These are phyloP conservation scores for Triplophysa rosa DNA, from an alignment of 2,113 vertebrate species.

Conservation along the genomic window DNA sequence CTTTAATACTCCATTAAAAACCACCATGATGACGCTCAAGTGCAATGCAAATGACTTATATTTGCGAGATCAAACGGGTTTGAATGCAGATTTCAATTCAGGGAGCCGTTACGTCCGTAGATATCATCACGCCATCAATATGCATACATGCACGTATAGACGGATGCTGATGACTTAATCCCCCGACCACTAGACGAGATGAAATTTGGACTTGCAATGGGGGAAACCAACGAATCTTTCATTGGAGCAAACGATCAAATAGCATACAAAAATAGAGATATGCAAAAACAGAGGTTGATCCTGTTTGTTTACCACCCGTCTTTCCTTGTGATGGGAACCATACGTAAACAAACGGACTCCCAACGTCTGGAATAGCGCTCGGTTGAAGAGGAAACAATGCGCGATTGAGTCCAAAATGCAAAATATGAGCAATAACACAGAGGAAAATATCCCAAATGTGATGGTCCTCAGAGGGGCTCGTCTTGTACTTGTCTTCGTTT, in stretches of 20 bases:
- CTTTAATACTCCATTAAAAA: constrained; percentile 98
- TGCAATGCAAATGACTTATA: constrained; percentile 45
- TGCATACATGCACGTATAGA: constrained; percentile 13
- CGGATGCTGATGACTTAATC: constrained; percentile 40
- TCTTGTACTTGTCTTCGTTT: constrained; percentile 52
- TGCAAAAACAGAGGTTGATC: constrained; percentile 38
- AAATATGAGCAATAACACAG: constrained; percentile 10
- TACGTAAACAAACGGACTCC: constrained; percentile 50
- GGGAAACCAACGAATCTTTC: constrained; percentile 40
- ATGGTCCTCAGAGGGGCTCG: constrained; percentile 46
- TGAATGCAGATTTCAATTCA: constrained; percentile 31
- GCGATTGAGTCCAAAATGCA: background rate
- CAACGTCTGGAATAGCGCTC: constrained; percentile 26
- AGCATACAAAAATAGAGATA: constrained; percentile 44
- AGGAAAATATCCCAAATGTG: constrained; percentile 46
- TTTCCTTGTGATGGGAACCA: constrained; percentile 56
- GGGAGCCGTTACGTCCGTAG: constrained; percentile 19
- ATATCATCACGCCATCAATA: constrained; percentile 45
- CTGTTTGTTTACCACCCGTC: constrained; percentile 67
- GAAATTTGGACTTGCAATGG: constrained; percentile 53
- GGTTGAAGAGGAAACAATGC: background rate
- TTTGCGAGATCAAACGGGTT: constrained; percentile 22
- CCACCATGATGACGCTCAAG: constrained; percentile 84
- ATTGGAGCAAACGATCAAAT: constrained; percentile 49
- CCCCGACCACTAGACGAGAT: constrained; percentile 10